Percentiles rank a stretch among this genome's conserved stretches.
Evolutionary conservation across 2,113 vertebrate species (phyloP).

Genomic region (Microtus ochrogaster): DNA sequence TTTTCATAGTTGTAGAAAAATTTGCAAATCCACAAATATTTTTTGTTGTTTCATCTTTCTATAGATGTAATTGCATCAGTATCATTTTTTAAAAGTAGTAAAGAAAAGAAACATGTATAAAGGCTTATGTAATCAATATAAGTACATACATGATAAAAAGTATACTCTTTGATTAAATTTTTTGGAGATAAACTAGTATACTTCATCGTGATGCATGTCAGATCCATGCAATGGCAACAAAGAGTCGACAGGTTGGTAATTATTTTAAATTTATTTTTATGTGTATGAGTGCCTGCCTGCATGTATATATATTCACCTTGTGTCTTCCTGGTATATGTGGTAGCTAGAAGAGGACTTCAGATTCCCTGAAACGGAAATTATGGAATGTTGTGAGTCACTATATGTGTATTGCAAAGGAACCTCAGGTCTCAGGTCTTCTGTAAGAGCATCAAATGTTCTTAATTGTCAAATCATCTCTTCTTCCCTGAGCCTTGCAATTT

Average conservation of each 20-base stretch:
- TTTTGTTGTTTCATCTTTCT: background rate
- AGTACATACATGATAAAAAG: background rate
- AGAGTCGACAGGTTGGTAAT: background rate
- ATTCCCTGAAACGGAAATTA: background rate
- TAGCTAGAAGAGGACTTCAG: background rate
- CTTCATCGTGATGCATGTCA: background rate
- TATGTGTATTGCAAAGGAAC: background rate
- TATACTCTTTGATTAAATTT: background rate
- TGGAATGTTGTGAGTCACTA: background rate
- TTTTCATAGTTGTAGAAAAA: conserved; percentile 6
- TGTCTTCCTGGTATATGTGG: background rate
- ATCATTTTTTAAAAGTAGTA: background rate
- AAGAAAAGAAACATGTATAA: background rate
- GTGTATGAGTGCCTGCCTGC: background rate
- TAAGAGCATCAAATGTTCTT: background rate
- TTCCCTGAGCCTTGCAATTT: background rate
- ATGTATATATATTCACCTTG: background rate
- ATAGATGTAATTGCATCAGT: background rate
- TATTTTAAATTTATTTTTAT: background rate
- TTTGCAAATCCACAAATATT: background rate
- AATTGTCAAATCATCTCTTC: background rate
- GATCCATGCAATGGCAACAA: background rate
- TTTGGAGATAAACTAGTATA: background rate
- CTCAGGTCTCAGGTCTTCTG: background rate
- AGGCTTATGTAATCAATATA: background rate